These are phyloP conservation scores for Naja naja DNA, from an alignment of 2,113 vertebrate genomes.

Conservation along the genomic window DNA sequence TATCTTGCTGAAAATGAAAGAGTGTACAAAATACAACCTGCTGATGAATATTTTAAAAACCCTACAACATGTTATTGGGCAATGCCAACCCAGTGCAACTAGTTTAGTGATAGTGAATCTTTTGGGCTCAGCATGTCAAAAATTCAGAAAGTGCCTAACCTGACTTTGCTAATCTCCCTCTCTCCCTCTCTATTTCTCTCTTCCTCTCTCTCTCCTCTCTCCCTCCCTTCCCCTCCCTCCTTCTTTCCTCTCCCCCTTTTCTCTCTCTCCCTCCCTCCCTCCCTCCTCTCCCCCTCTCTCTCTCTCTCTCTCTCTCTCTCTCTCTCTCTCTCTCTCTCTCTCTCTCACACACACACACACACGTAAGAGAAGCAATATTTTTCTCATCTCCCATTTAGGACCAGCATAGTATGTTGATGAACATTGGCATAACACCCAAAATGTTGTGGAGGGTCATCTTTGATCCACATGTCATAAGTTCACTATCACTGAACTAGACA, in stretches of 20 bases:
- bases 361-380: neutral
- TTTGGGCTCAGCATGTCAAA: neutral
- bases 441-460: neutral
- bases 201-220: too few species aligned
- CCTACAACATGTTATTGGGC: neutral
- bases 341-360: too few species aligned
- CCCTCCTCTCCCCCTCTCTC: too few species aligned
- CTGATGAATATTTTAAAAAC: neutral
- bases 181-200: too few species aligned
- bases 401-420: neutral
- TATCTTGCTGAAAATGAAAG: neutral
- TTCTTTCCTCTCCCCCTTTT: too few species aligned
- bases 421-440: neutral
- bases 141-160: neutral
- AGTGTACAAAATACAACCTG: neutral
- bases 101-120: neutral
- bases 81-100: neutral
- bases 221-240: too few species aligned
- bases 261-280: too few species aligned
- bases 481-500: neutral
- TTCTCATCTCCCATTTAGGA: neutral
- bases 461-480: neutral
- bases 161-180: too few species aligned
- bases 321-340: too few species aligned
- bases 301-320: too few species aligned